These are phyloP conservation scores for Tupaia tana DNA, from an alignment of 2,113 vertebrate species.

Conservation along the genomic window DNA sequence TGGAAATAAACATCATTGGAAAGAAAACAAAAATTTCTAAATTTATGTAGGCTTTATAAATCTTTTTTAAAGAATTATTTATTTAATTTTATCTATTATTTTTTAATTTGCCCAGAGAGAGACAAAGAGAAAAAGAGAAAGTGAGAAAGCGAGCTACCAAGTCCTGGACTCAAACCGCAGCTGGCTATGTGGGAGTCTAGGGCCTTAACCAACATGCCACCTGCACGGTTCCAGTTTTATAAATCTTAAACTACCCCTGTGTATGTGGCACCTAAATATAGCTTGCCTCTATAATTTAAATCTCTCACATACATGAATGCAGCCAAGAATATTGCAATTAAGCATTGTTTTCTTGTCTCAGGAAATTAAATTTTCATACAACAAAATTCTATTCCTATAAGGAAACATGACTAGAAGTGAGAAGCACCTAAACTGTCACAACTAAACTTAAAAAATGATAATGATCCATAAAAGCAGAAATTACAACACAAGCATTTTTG, in stretches of 20 bases:
- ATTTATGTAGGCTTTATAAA: constrained; percentile 81
- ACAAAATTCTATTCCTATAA: constrained; percentile 76
- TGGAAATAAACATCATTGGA: constrained; percentile 74
- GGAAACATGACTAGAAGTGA: constrained; percentile 78
- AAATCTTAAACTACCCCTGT: constrained; percentile 80
- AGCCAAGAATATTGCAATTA: constrained; percentile 89
- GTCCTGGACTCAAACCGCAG: no score
- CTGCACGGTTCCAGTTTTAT: constrained; percentile 60
- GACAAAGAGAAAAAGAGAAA: no score
- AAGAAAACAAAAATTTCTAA: constrained; percentile 73
- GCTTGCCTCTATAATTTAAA: constrained; percentile 86
- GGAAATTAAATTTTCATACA: constrained; percentile 86
- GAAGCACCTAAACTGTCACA: constrained; percentile 73
- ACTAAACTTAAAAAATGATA: constrained; percentile 73
- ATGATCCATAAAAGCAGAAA: constrained; percentile 72
- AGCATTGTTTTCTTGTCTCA: constrained; percentile 85
- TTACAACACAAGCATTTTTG: constrained; percentile 76
- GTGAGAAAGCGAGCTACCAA: no score
- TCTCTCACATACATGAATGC: constrained; percentile 82
- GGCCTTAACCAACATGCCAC: no score
- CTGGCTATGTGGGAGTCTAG: no score
- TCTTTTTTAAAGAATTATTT: background rate
- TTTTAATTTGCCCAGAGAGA: no score
- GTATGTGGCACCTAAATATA: constrained; percentile 70
- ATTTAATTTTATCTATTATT: no score